These are phyloP conservation scores for Cotesia vestalis DNA, from an alignment of 1,140 invertebrate species.

Conservation along the genomic window DNA sequence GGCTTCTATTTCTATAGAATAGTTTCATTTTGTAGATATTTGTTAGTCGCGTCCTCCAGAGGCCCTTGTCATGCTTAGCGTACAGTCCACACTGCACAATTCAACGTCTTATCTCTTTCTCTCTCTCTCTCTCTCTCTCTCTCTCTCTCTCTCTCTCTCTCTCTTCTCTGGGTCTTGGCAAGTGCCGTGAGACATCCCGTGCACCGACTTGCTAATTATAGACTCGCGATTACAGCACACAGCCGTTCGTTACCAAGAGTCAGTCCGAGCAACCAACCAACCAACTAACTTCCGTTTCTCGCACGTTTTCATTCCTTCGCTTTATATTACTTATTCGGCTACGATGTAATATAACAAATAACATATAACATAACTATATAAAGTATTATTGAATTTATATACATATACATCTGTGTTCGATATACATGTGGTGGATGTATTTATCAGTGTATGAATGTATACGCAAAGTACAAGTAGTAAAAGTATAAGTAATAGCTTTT, in stretches of 20 bases:
- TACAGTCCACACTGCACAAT: too few relatives aligned
- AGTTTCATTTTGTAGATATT: background rate
- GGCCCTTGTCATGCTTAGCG: constrained; percentile 3
- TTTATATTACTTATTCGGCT: background rate
- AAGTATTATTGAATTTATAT: too few relatives aligned
- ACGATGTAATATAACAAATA: too few relatives aligned
- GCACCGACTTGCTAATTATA: constrained; percentile 25
- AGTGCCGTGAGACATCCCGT: constrained; percentile 22
- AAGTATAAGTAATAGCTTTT: too few relatives aligned
- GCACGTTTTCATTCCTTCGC: background rate
- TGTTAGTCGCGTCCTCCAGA: constrained; percentile 1
- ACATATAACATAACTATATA: too few relatives aligned
- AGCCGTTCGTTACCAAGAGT: background rate
- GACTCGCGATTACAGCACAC: constrained; percentile 20
- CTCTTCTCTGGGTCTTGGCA: background rate
- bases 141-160: too few relatives aligned
- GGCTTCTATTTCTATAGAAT: background rate
- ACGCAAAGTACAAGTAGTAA: too few relatives aligned
- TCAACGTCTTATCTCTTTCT: too few relatives aligned
- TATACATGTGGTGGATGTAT: too few relatives aligned
- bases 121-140: too few relatives aligned
- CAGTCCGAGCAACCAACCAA: constrained; percentile 3
- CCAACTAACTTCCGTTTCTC: constrained; percentile 22
- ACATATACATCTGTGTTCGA: too few relatives aligned
- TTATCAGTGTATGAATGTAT: too few relatives aligned